Evolutionary conservation across 2,888 invertebrate species (phyloP), one percentile per base, ranked within the genome.

Genomic region (Falcaria lacertinaria): DNA sequence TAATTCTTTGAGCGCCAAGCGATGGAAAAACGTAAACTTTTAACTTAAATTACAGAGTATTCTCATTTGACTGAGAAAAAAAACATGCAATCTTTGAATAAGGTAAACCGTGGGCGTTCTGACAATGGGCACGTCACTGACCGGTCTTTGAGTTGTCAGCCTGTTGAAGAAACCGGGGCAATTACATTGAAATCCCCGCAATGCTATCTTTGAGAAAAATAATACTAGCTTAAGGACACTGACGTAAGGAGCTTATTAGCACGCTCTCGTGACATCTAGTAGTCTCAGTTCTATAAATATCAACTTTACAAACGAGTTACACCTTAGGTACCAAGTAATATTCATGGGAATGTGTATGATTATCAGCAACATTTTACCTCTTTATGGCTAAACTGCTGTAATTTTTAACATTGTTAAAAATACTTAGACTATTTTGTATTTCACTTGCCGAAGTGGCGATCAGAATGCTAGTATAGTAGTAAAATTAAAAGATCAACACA

Each of bases 131-230:
- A 75, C 78, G 88, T 88, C 88, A 87, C 68, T 56, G 76, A 61
- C 73, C 72, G 77, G 68, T 86, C 86, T 89, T 89, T 89, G 86
- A 89, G 85, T 82, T 89, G 88, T 89, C 89, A 88, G 74, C 49
- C 69, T 59, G 76, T 80, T 85, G 83, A 88, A 88, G 85, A 67
- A 85, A 87, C 81, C 84, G 76, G 87, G 86, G 87, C 88, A 88
- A 89, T 88, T 89, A 88, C 83, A 87, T 84, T 84, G 87, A 84
- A 87, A 86, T 78, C 77, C 76, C 76, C 69, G 80, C 85, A 80
- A 77, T 73, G 83, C 80, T 87, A 83, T 86, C 86, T 84, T 76
- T 73, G 64, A 81, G 76, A 87, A 86, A 84, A 84, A 86, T 80
- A 82, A 82, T 80, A 70, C 78, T 67, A 78, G 69, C 72, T 72